Evolutionary conservation across 1,140 invertebrate genomes (phyloP).

Genomic region (Lucilia sericata): DNA sequence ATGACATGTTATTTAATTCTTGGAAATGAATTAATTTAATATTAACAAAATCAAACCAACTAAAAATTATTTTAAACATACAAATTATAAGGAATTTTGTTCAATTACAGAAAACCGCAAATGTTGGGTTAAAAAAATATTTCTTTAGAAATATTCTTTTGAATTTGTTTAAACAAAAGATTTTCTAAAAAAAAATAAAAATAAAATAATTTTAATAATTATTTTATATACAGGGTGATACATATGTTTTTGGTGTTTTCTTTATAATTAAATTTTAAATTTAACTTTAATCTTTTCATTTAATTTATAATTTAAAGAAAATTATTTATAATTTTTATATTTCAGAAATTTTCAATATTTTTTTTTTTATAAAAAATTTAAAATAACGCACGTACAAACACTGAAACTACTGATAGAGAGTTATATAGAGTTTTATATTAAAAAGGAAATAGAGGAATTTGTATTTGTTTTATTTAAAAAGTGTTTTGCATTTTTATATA

Average conservation of each 20-base stretch:
- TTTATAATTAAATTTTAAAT: neutral
- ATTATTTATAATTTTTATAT: neutral
- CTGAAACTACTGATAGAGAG: slow-evolving; percentile 41
- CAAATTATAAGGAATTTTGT: neutral
- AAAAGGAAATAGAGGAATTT: slow-evolving; percentile 25
- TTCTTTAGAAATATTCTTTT: neutral
- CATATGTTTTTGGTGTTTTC: slow-evolving; percentile 9
- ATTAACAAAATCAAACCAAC: slow-evolving; percentile 34
- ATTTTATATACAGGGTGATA: slow-evolving; percentile 41
- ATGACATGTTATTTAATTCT: neutral
- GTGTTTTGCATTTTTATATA: neutral
- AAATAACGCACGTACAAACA: slow-evolving; percentile 45
- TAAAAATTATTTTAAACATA: neutral
- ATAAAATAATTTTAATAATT: slow-evolving; percentile 11
- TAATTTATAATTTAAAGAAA: neutral
- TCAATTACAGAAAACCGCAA: neutral
- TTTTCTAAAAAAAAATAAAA: neutral
- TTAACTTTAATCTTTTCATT: neutral
- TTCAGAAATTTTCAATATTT: slow-evolving; percentile 2
- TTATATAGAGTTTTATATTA: slow-evolving; percentile 22
- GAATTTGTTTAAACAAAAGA: neutral
- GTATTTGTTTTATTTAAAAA: slow-evolving; percentile 3
- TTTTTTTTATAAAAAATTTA: neutral
- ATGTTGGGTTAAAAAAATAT: neutral
- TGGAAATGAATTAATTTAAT: neutral